phyloP scores from a whole-genome alignment of 2,113 vertebrate species.

The Salminus brasiliensis region DNA sequence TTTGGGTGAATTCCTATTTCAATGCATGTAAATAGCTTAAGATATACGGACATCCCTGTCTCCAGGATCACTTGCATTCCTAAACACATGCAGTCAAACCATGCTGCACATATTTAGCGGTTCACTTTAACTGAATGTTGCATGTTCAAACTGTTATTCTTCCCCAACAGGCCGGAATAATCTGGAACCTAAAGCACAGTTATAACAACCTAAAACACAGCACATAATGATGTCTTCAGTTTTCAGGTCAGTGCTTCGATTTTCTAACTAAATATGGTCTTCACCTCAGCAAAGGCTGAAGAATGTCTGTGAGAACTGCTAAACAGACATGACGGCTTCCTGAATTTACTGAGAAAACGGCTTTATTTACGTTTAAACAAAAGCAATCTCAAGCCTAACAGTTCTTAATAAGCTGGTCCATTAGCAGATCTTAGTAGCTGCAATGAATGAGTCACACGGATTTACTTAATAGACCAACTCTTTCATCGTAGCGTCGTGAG shows the following conservation, averaged over 20 bases:
- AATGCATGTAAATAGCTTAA: no score
- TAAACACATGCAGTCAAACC: no score
- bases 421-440: not conserved
- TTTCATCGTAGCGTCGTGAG: not conserved
- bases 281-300: not conserved
- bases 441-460: not conserved
- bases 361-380: not conserved
- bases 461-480: slow-evolving; percentile 13
- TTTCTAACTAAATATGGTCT: slow-evolving; percentile 36
- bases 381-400: not conserved
- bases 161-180: not conserved
- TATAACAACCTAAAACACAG: not conserved
- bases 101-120: slow-evolving; percentile 3
- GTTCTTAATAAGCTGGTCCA: not conserved
- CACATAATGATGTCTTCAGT: not conserved
- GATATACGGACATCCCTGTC: no score
- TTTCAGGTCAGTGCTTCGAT: not conserved
- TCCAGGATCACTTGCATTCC: no score
- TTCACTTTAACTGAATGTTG: not conserved
- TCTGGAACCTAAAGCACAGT: not conserved
- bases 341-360: slow-evolving; percentile 16
- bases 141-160: not conserved
- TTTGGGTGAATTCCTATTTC: no score
- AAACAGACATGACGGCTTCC: slow-evolving; percentile 16
- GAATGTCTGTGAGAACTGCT: not conserved